phyloP scores from a whole-genome alignment of 2,797 vertebrate genomes.

The Pempheris klunzingeri region DNA sequence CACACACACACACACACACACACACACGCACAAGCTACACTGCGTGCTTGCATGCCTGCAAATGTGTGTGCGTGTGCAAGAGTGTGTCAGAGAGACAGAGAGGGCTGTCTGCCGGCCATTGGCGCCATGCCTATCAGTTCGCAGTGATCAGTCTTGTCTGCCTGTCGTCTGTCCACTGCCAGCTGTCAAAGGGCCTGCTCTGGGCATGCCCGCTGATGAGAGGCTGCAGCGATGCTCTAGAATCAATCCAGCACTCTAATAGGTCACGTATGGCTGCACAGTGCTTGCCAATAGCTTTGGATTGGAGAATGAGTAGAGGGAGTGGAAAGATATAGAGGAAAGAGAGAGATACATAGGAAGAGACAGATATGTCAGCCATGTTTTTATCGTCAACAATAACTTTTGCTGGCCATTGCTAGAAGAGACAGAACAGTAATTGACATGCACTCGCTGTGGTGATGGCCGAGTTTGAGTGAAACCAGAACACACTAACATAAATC shows the following conservation, averaged over 20 bases:
- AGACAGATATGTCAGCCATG: conserved; percentile 46
- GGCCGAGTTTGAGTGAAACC: conserved; percentile 56
- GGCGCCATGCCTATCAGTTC: conserved; percentile 81
- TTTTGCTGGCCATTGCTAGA: conserved; percentile 38
- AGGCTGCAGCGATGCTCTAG: conserved; percentile 81
- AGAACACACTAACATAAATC: conserved; percentile 39
- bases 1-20: background rate
- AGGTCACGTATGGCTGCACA: conserved; percentile 86
- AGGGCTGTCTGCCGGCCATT: conserved; percentile 71
- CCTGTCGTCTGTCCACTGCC: conserved; percentile 75
- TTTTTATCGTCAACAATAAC: conserved; percentile 49
- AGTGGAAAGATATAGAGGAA: conserved; percentile 35
- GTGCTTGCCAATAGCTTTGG: conserved; percentile 82
- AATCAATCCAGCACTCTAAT: conserved; percentile 87
- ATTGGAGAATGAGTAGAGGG: conserved; percentile 60
- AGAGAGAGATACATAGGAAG: conserved; percentile 36
- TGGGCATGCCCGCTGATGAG: conserved; percentile 82
- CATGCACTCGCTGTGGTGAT: conserved; percentile 39
- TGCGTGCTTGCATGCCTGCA: conserved; percentile 1
- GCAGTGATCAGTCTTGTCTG: conserved; percentile 82
- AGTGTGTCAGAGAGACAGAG: conserved; percentile 55
- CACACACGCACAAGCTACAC: background rate
- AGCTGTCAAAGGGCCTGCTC: conserved; percentile 84
- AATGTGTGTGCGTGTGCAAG: conserved; percentile 25
- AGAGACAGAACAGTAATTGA: conserved; percentile 72